Evolutionary conservation across 2,113 vertebrate genomes (phyloP).

Genomic region (Nibea coibor): DNA sequence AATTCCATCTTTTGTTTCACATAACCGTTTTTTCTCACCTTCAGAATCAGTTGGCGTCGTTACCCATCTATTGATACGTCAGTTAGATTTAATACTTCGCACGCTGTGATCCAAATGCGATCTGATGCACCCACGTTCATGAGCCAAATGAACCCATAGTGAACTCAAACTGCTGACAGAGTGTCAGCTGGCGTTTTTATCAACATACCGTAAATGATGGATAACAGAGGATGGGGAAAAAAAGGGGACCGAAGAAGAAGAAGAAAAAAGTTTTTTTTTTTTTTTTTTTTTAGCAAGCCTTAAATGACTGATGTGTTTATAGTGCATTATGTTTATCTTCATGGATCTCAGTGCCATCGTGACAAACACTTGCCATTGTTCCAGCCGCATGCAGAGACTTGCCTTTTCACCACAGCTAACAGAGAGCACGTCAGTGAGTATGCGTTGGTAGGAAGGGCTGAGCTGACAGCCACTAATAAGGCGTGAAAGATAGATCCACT

Average conservation of each 20-base stretch:
- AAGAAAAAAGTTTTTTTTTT: background rate
- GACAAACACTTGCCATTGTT: slow-evolving; percentile 62
- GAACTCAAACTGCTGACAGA: slow-evolving; percentile 5
- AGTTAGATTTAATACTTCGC: background rate
- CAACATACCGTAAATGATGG: background rate
- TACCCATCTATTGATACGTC: background rate
- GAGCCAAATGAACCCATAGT: background rate
- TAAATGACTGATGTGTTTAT: slow-evolving; percentile 18
- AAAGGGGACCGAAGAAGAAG: background rate
- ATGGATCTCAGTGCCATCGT: slow-evolving; percentile 51
- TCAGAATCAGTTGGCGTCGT: background rate
- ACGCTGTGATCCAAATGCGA: background rate
- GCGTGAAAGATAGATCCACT: background rate
- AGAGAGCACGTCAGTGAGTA: background rate
- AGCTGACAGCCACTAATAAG: slow-evolving; percentile 16
- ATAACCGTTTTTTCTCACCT: slow-evolving; percentile 3
- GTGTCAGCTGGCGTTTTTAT: background rate
- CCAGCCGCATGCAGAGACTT: slow-evolving; percentile 45
- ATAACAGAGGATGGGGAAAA: background rate
- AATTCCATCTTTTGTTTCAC: background rate
- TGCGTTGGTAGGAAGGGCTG: slow-evolving; percentile 19
- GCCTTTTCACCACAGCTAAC: slow-evolving; percentile 26
- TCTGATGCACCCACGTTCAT: background rate
- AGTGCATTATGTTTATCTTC: slow-evolving; percentile 47
- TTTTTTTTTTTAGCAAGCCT: background rate